Evolutionary conservation across 2,888 invertebrate species (phyloP).

Genomic region (Meghimatium bilineatum): DNA sequence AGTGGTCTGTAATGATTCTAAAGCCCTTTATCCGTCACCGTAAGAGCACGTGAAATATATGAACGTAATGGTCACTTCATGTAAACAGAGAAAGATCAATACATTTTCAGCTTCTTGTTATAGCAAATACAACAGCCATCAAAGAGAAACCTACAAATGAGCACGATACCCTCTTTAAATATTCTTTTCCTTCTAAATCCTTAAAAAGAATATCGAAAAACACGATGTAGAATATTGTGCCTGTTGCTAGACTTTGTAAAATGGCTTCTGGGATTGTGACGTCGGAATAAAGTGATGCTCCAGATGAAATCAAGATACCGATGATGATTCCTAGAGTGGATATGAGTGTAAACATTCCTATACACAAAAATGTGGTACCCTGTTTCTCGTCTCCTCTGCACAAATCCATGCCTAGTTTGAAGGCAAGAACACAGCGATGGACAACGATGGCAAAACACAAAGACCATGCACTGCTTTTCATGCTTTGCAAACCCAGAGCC

Average conservation of each 20-base stretch:
- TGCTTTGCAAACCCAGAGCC: conserved; percentile 66
- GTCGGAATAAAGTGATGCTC: conserved; percentile 67
- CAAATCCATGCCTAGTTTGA: conserved; percentile 68
- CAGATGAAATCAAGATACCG: conserved; percentile 68
- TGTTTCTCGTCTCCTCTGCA: conserved; percentile 66
- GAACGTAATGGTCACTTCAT: not conserved
- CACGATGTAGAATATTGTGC: conserved; percentile 71
- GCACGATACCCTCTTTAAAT: conserved; percentile 68
- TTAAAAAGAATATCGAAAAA: conserved; percentile 72
- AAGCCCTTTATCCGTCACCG: not conserved
- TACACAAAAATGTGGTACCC: conserved; percentile 65
- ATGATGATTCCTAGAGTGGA: conserved; percentile 68
- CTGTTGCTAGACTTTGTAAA: conserved; percentile 69
- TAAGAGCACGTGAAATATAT: not conserved
- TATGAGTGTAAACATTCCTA: conserved; percentile 67
- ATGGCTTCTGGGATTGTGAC: conserved; percentile 71
- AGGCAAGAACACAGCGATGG: conserved; percentile 69
- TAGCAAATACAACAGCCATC: conserved; percentile 69
- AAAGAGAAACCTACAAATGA: conserved; percentile 70
- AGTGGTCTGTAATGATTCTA: conserved; percentile 12
- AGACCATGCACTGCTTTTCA: conserved; percentile 68
- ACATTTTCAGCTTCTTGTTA: conserved; percentile 50
- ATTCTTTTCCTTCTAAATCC: conserved; percentile 68
- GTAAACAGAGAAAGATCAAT: not conserved
- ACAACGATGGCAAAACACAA: conserved; percentile 68